Evolutionary conservation across 2,888 invertebrate species (phyloP), one percentile per base, ranked within the genome.

Genomic region (Drosophila villosipedis): DNA sequence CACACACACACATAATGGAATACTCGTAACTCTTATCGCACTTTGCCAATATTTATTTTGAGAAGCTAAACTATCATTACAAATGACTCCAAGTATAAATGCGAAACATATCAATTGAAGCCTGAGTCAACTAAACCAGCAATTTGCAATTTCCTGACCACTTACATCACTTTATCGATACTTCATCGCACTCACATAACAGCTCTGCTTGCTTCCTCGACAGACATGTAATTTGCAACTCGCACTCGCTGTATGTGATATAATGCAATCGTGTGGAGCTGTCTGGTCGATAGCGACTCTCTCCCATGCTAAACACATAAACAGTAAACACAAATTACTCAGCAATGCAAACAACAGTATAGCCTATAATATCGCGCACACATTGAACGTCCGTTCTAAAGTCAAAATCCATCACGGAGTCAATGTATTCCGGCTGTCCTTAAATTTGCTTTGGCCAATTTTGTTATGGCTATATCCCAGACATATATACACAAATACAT

Each of bases 321-420:
- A 73, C 68, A 71, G 84, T 75, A 89, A 90, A 90, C 84, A 90
- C 78, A 90, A 90, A 87, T 87, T 87, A 87, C 91, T 90, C 87
- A 84, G 83, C 82, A 79, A 66, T 71, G 82, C 85, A 89, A 89
- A 89, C 83, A 89, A 91, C 89, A 87, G 76, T 73, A 67, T 80
- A 73, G 69, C 73, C 76, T 91, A 89, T 87, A 89, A 83, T 71
- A 91, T 87, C 88, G 79, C 73, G 75, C 41, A 62, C 31, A 30
- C 41, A 47, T 22, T 31, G 31, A 39, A 22, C 22, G 5, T 10
- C 14, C 33, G 49, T 43, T 65, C 68, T 65, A 57, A 76, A 84
- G 60, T 78, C 75, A 35, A 67, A 82, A 82, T 83, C 82, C 79
- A 82, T 78, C 81, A 80, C 70, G 64, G 69, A 83, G 77, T 80